These are phyloP conservation scores for Charaxes varanes DNA, from an alignment of 1,140 invertebrate genomes.

Conservation along the genomic window DNA sequence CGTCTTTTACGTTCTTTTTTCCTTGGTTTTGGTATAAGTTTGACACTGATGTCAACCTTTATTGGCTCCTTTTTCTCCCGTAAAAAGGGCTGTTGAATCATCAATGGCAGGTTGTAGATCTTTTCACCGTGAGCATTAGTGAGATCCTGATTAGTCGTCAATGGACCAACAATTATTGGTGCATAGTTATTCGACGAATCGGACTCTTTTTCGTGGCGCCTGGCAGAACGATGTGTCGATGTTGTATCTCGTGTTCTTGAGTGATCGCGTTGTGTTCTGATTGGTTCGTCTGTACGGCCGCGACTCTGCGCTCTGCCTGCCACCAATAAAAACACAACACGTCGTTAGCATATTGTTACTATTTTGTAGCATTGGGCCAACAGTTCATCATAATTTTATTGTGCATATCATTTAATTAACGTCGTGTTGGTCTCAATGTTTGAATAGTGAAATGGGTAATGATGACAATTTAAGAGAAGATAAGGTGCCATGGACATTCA, in stretches of 20 bases:
- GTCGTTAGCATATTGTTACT: slow-evolving; percentile 52
- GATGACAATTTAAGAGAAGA: slow-evolving; percentile 33
- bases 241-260: slow-evolving; percentile 51
- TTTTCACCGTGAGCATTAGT: slow-evolving; percentile 63
- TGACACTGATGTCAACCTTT: slow-evolving; percentile 87
- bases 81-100: slow-evolving; percentile 78
- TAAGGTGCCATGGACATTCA: slow-evolving; percentile 21
- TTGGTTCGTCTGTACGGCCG: slow-evolving; percentile 69
- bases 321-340: slow-evolving; percentile 73
- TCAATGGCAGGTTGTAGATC: slow-evolving; percentile 72
- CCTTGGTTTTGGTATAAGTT: slow-evolving; percentile 80
- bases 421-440: slow-evolving; percentile 10
- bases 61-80: slow-evolving; percentile 84
- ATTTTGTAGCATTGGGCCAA: slow-evolving; percentile 14
- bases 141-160: slow-evolving; percentile 74
- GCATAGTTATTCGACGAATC: slow-evolving; percentile 77
- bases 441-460: slow-evolving; percentile 39
- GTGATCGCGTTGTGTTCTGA: slow-evolving; percentile 70
- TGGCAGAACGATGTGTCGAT: slow-evolving; percentile 44
- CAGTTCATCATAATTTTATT: neutral
- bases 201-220: slow-evolving; percentile 70
- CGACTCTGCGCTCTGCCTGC: slow-evolving; percentile 70
- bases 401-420: slow-evolving; percentile 1
- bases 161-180: slow-evolving; percentile 61
- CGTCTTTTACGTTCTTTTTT: slow-evolving; percentile 60